phyloP scores from a whole-genome alignment of 2,113 vertebrate species.

The Lates calcarifer region DNA sequence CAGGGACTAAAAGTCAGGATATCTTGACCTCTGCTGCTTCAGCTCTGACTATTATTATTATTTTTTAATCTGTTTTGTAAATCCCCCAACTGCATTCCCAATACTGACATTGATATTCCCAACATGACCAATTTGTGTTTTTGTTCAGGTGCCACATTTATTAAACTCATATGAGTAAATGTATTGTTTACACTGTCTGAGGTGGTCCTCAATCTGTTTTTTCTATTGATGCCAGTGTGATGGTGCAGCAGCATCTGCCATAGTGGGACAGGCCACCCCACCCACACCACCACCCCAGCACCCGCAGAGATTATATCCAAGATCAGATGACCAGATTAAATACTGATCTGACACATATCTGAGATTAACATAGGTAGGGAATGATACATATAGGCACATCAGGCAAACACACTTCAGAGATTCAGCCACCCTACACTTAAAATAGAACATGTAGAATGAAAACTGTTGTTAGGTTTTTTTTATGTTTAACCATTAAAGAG shows the following conservation, averaged over 20 bases:
- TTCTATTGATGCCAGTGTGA: neutral
- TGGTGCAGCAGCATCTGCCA: conserved; percentile 56
- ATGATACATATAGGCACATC: neutral
- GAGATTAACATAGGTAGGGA: neutral
- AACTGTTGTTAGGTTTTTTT: too few relatives aligned
- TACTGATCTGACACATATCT: conserved; percentile 21
- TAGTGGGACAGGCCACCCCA: neutral
- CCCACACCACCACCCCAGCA: neutral
- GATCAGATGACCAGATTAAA: conserved; percentile 42
- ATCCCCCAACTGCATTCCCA: neutral
- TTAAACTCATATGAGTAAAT: too few relatives aligned
- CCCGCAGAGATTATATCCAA: conserved; percentile 49
- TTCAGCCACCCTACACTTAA: too few relatives aligned
- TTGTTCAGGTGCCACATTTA: too few relatives aligned
- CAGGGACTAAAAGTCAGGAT: too few relatives aligned
- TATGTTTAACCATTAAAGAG: too few relatives aligned
- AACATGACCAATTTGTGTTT: too few relatives aligned
- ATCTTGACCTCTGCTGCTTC: too few relatives aligned
- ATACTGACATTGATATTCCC: too few relatives aligned
- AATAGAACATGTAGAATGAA: too few relatives aligned
- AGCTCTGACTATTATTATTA: too few relatives aligned
- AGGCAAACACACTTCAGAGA: too few relatives aligned
- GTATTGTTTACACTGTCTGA: conserved; percentile 1
- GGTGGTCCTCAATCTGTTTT: conserved; percentile 19
- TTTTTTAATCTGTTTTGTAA: neutral